Percentiles rank a stretch among this genome's conserved stretches.
phyloP scores from a whole-genome alignment of 2,888 invertebrate genomes.

The Blastobasis adustella region DNA sequence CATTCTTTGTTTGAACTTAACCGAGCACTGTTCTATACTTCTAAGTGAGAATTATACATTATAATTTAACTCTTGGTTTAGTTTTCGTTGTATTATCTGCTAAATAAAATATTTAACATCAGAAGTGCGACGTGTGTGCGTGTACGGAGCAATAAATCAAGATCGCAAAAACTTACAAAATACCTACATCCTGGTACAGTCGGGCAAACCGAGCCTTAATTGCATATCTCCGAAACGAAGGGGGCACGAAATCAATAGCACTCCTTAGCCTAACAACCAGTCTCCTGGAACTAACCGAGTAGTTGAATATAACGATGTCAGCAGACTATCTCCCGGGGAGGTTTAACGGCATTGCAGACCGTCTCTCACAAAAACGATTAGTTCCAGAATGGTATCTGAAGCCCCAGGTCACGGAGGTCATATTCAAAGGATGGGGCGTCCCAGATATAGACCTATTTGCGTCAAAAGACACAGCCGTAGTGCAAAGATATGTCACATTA shows the following conservation, averaged over 20 bases:
- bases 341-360: background rate
- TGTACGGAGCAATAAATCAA: too few species aligned
- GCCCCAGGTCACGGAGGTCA: background rate
- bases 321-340: background rate
- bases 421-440: background rate
- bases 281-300: background rate
- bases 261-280: background rate
- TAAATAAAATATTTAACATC: too few species aligned
- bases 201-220: background rate
- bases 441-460: too few species aligned
- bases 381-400: background rate
- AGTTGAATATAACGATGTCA: background rate
- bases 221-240: background rate
- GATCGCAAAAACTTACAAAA: too few species aligned
- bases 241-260: background rate
- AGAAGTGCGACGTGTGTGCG: too few species aligned
- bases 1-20: too few species aligned
- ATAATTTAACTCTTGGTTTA: too few species aligned
- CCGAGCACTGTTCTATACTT: too few species aligned
- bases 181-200: background rate
- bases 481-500: too few species aligned
- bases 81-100: too few species aligned
- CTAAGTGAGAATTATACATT: too few species aligned
- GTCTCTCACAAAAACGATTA: background rate
- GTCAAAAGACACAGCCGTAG: too few species aligned